Evolutionary conservation across 2,888 invertebrate species (phyloP), one percentile per base, ranked within the genome.

Genomic region (Ectemnius lituratus): DNA sequence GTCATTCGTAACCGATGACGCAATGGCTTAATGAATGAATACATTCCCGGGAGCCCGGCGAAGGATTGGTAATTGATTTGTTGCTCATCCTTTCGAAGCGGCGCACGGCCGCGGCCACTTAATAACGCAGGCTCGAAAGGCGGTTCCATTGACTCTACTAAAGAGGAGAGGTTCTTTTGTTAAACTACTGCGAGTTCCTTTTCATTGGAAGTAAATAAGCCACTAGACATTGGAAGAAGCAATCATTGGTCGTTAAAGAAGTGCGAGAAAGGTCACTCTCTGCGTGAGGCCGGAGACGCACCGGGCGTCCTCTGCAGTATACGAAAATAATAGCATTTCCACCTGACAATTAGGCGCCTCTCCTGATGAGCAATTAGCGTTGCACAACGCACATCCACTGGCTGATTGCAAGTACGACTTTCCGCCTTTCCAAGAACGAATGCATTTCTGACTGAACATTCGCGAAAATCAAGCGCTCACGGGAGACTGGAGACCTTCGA

Each of bases 361-460:
- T 64, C 80, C 78, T 83, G 84, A 86, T 85, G 84, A 87, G 78
- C 78, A 84, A 88, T 87, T 87, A 86, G 28, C 70, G 76, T 88
- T 88, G 84, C 88, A 84, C 84, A 88, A 88, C 73, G 74, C 76
- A 70, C 74, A 74, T 76, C 73, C 68, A 61, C 62, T 62, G 67
- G 79, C 69, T 85, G 85, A 87, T 85, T 84, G 79, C 80, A 64
- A 83, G 78, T 73, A 76, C 79, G 76, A 86, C 37, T 37, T 37
- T 86, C 83, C 75, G 74, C 70, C 73, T 80, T 82, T 82, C 73
- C 78, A 47, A 71, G 76, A 81, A 75, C 45, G 64, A 46, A 75
- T 74, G 57, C 61, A 59, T 66, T 74, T 78, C 62, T 23, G 23
- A 73, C 58, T 20, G 69, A 47, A 58, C 52, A 65, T 37, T 62